Evolutionary conservation across 2,113 vertebrate genomes (phyloP).

Genomic region (Charina bottae): DNA sequence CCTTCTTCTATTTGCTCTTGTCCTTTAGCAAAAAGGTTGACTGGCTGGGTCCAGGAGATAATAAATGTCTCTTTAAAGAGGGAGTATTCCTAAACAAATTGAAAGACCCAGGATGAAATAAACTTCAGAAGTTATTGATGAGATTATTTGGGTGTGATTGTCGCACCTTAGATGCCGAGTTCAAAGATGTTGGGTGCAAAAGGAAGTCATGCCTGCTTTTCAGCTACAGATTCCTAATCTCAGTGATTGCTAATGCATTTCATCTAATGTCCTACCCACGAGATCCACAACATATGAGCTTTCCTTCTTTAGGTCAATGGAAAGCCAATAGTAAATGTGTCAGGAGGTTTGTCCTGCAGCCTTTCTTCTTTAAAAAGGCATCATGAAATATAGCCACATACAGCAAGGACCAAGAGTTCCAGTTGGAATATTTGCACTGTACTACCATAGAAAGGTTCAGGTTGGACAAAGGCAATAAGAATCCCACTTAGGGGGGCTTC

Average conservation of each 20-base stretch:
- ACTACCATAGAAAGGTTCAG: background rate
- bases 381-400: background rate
- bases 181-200: background rate
- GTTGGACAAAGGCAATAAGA: background rate
- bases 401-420: background rate
- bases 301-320: background rate
- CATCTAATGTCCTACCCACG: background rate
- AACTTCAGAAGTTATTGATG: background rate
- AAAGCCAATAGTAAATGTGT: background rate
- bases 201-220: background rate
- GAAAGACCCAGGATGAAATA: background rate
- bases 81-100: background rate
- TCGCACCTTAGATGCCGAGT: background rate
- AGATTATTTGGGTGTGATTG: background rate
- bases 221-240: background rate
- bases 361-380: background rate
- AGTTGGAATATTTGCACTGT: background rate
- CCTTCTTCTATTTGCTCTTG: background rate
- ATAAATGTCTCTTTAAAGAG: background rate
- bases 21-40: background rate
- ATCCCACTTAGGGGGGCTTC: background rate
- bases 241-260: background rate
- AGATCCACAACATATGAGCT: background rate
- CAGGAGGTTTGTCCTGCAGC: background rate
- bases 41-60: background rate